Evolutionary conservation across 2,797 vertebrate genomes (phyloP).

Genomic region (Pangasius sanitwongsei): DNA sequence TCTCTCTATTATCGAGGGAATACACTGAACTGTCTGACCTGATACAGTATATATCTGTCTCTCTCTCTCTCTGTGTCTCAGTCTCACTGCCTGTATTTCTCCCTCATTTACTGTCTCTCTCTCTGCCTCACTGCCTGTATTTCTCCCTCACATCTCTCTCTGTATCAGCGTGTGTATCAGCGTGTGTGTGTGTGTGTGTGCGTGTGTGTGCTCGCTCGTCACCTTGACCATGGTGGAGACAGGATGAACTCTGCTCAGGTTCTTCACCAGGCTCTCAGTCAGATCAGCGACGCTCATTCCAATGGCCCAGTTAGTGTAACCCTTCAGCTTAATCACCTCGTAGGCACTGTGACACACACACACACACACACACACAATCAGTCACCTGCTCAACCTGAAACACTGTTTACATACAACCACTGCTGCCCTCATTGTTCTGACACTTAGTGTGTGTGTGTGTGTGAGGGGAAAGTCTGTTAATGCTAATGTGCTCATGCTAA

Average conservation of each 20-base stretch:
- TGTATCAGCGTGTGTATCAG: neutral
- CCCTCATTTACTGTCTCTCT: neutral
- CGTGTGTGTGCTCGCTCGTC: neutral
- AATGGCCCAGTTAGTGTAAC: slow-evolving; percentile 98
- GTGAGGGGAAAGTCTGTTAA: neutral
- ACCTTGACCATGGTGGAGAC: slow-evolving; percentile 98
- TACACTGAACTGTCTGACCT: neutral
- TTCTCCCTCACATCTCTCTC: neutral
- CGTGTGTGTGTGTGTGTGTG: neutral
- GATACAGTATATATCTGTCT: neutral
- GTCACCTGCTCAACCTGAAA: neutral
- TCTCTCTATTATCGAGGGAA: neutral
- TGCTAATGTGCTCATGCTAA: neutral
- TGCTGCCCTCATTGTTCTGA: neutral
- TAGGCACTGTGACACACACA: slow-evolving; percentile 73
- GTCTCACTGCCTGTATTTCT: neutral
- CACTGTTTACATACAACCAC: neutral
- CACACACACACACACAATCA: neutral
- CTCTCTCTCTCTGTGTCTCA: too few species aligned
- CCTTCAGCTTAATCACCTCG: slow-evolving; percentile 95
- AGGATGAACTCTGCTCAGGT: slow-evolving; percentile 86
- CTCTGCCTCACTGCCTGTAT: neutral
- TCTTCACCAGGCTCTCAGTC: slow-evolving; percentile 89
- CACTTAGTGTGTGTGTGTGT: neutral
- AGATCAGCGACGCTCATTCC: slow-evolving; percentile 93